phyloP scores from a whole-genome alignment of 1,140 invertebrate genomes.

The Diploscapter pachys region DNA sequence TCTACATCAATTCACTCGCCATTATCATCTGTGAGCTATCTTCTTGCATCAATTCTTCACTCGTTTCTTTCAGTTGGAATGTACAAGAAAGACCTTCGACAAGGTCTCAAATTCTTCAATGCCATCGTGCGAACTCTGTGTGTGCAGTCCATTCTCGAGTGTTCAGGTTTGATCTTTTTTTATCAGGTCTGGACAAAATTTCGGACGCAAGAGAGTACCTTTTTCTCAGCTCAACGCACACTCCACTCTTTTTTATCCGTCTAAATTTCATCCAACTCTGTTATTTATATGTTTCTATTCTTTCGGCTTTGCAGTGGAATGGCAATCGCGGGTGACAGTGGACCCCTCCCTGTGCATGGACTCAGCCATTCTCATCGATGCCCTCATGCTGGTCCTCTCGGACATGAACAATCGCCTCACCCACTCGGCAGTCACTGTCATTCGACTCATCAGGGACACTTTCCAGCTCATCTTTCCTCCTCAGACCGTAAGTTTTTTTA shows the following conservation, averaged over 20 bases:
- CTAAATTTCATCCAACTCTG: too few relatives aligned
- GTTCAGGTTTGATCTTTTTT: conserved; percentile 16
- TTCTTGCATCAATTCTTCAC: not conserved
- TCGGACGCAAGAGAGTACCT: too few relatives aligned
- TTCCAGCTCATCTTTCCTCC: not conserved
- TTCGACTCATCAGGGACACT: conserved; percentile 31
- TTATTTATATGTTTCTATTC: too few relatives aligned
- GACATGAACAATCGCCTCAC: conserved; percentile 32
- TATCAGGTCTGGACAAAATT: not conserved
- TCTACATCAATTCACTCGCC: conserved; percentile 33
- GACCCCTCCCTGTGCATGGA: conserved; percentile 17
- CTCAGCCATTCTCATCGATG: conserved; percentile 34
- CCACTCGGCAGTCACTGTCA: conserved; percentile 27
- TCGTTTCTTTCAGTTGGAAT: conserved; percentile 19
- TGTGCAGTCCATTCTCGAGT: conserved; percentile 21
- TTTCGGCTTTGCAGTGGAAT: too few relatives aligned
- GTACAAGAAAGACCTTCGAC: conserved; percentile 10
- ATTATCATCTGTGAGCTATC: conserved; percentile 29
- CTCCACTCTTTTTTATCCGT: too few relatives aligned
- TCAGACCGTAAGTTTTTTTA: not conserved
- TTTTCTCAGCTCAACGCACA: too few relatives aligned
- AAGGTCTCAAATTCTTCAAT: conserved; percentile 15
- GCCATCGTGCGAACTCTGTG: conserved; percentile 34
- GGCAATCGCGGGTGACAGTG: not conserved
- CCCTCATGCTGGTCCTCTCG: conserved; percentile 28